These are phyloP conservation scores for Chascanopsetta lugubris DNA, from an alignment of 2,113 vertebrate species.

Conservation along the genomic window DNA sequence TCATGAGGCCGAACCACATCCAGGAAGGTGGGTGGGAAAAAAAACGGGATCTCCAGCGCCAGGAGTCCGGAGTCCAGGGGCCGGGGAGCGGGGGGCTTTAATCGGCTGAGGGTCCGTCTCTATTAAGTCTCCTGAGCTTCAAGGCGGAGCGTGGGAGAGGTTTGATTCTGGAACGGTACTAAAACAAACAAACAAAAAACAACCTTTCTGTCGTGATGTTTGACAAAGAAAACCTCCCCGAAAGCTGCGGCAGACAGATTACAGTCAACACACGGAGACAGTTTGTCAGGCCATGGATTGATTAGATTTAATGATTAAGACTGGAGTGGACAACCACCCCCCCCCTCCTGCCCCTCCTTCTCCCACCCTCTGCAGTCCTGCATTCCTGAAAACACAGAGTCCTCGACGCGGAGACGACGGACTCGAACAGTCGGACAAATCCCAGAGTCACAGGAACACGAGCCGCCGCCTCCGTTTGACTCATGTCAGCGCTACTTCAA, in stretches of 20 bases:
- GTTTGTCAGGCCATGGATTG: constrained; percentile 63
- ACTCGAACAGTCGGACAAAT: constrained; percentile 59
- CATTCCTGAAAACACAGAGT: constrained; percentile 66
- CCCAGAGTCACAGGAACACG: constrained; percentile 59
- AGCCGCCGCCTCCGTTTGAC: constrained; percentile 47
- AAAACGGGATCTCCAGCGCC: constrained; percentile 52
- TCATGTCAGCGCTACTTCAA: constrained; percentile 61
- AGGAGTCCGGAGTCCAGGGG: constrained; percentile 19
- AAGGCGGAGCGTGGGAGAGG: constrained; percentile 50
- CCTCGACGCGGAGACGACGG: constrained; percentile 58
- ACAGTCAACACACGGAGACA: constrained; percentile 61
- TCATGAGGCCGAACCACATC: constrained; percentile 62
- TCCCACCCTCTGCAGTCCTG: constrained; percentile 39
- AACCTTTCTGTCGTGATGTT: constrained; percentile 1
- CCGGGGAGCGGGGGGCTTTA: constrained; percentile 19
- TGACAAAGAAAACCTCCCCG: neutral
- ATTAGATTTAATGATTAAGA: constrained; percentile 80
- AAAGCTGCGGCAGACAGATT: neutral
- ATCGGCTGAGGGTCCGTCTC: constrained; percentile 58
- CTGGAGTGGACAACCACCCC: constrained; percentile 49
- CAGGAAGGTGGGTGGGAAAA: constrained; percentile 76
- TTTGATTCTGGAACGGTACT: constrained; percentile 31
- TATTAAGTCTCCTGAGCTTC: constrained; percentile 32
- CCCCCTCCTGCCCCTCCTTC: constrained; percentile 6
- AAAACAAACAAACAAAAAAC: constrained; percentile 22